phyloP scores from a whole-genome alignment of 2,888 invertebrate genomes.

The Polylopha cassiicola region DNA sequence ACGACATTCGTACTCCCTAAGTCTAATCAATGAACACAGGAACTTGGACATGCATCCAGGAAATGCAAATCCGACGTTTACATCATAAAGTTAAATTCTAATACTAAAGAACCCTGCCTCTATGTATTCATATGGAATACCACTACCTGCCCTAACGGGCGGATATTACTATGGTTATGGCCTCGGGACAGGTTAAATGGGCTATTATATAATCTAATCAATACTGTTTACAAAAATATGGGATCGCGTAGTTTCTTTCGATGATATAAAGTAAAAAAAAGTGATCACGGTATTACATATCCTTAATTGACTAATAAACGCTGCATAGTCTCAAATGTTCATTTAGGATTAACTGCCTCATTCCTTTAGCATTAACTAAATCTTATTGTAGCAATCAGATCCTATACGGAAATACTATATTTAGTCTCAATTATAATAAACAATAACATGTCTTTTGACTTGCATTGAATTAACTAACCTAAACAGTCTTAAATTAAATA shows the following conservation, averaged over 20 bases:
- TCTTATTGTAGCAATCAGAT: constrained; percentile 20
- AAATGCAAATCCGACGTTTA: constrained; percentile 40
- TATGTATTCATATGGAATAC: constrained; percentile 8
- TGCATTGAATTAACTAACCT: constrained; percentile 53
- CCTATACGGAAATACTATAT: constrained; percentile 26
- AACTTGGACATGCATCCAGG: constrained; percentile 57
- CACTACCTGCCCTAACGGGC: constrained; percentile 7
- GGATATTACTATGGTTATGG: constrained; percentile 11
- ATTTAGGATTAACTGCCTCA: no score
- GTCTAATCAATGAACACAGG: constrained; percentile 65
- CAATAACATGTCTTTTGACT: constrained; percentile 32
- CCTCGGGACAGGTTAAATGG: constrained; percentile 18
- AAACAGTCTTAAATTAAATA: constrained; percentile 63
- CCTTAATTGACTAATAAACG: no score
- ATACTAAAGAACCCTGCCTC: constrained; percentile 13
- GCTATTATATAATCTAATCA: no score
- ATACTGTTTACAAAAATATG: no score
- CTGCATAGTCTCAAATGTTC: no score
- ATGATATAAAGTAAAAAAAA: no score
- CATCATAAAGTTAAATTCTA: constrained; percentile 13
- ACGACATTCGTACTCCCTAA: constrained; percentile 36
- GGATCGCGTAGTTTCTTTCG: no score
- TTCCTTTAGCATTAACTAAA: constrained; percentile 14
- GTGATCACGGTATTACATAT: no score
- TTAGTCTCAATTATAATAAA: constrained; percentile 26